Percentiles rank a stretch among this genome's conserved stretches.
phyloP scores from a whole-genome alignment of 2,797 vertebrate species.

The Psittacula derbiana region DNA sequence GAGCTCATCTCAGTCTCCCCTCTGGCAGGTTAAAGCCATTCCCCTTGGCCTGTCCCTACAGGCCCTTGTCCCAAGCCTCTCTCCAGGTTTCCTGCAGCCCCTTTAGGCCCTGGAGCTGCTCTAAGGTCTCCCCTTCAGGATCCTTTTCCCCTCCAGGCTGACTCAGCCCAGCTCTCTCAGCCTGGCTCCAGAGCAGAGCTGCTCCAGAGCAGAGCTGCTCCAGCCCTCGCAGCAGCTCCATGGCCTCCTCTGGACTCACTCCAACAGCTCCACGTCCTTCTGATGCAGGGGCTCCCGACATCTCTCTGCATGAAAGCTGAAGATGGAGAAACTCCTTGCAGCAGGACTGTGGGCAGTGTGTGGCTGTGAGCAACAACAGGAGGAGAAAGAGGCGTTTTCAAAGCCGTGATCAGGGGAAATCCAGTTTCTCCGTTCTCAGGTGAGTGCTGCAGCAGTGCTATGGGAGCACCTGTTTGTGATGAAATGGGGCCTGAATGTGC shows the following conservation, averaged over 20 bases:
- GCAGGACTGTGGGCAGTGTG: accelerated
- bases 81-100: too few species aligned
- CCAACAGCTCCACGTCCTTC: background rate
- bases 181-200: too few species aligned
- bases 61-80: too few species aligned
- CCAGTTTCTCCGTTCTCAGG: accelerated
- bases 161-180: background rate
- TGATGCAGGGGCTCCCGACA: background rate
- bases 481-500: background rate
- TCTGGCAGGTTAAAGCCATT: too few species aligned
- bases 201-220: background rate
- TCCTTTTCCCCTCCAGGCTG: too few species aligned
- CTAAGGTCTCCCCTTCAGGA: too few species aligned
- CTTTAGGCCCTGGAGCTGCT: too few species aligned
- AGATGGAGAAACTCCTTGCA: background rate
- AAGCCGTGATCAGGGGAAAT: accelerated
- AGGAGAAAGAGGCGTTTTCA: background rate
- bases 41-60: too few species aligned
- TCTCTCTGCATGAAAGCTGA: accelerated
- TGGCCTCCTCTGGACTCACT: background rate
- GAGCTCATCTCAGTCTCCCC: too few species aligned
- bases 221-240: background rate
- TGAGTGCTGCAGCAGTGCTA: accelerated
- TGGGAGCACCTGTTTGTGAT: too few species aligned
- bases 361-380: accelerated